Evolutionary conservation across 2,888 invertebrate species (phyloP), one percentile per base, ranked within the genome.

Genomic region (Cheilosia impressa): DNA sequence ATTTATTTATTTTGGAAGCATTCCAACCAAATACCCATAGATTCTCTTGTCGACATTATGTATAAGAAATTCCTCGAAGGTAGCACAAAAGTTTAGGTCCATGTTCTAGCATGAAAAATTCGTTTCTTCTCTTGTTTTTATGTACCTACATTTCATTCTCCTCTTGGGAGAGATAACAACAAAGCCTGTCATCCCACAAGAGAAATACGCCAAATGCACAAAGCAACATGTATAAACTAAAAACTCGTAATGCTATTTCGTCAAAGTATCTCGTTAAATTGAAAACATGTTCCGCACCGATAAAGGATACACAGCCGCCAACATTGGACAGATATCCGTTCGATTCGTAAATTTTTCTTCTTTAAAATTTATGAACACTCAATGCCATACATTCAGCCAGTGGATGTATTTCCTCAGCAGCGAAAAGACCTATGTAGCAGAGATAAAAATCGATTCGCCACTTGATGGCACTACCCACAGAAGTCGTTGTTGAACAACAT

Each of bases 381-480:
- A 63, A 27, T 63, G 69, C 41, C 50, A 71, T 71, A 69, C 57
- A 71, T 78, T 78, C 69, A 78, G 78, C 63, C 22, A 63, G 27
- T 63, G 69, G 69, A 38, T 77, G 45, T 52, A 60, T 66, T 19
- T 47, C 47, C 6, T 15, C 4, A 47, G 7, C 22, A 60, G 50
- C 22, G 22, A 58, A 50, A 38, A 19, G 45, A 52, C 62, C 63
- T 41, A n/a, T 52, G 43, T 60, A 22, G 17, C 50, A 55, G 63
- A 53, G 69, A 53, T 68, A 55, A 78, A 69, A 71, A 78, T 78
- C 78, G 78, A 78, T 78, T 69, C 69, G 55, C 62, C 57, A 78
- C 69, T 78, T 63, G 57, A 78, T 45, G 43, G 38, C 38, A 38
- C 13, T 13, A 13, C 78, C 45, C 45, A 50, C 55, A 15, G 9